Evolutionary conservation across 2,888 invertebrate species (phyloP).

Genomic region (Ophion ellenae): DNA sequence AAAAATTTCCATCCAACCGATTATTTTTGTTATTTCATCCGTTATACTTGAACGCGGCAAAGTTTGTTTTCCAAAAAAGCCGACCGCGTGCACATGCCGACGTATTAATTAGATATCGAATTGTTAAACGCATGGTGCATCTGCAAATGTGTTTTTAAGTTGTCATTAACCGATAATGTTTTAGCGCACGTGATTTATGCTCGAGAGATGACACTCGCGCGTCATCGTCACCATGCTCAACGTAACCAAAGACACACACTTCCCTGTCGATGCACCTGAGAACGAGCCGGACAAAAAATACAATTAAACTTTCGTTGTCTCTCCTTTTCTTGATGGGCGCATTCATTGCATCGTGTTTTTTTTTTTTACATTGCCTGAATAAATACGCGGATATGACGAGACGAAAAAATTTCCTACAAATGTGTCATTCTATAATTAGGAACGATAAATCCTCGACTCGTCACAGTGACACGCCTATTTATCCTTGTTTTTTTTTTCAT

Average conservation of each 20-base stretch:
- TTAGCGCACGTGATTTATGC: no score
- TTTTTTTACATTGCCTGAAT: not conserved
- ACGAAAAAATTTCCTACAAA: not conserved
- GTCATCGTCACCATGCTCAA: not conserved
- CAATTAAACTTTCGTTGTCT: not conserved
- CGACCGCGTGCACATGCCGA: no score
- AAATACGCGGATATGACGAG: not conserved
- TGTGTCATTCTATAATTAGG: slow-evolving; percentile 1
- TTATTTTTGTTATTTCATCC: no score
- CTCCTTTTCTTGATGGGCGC: not conserved
- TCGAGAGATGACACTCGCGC: no score
- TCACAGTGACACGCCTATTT: not conserved
- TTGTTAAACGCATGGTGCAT: no score
- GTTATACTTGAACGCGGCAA: no score
- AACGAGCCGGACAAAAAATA: not conserved
- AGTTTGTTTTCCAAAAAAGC: no score
- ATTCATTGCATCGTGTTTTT: not conserved
- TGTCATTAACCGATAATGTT: no score
- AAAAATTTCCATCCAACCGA: no score
- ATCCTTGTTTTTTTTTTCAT: not conserved
- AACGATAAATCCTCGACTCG: slow-evolving; percentile 14
- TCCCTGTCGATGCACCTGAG: not conserved
- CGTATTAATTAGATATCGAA: no score
- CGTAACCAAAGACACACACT: not conserved
- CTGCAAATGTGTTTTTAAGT: no score